Percentiles rank a stretch among this genome's conserved stretches.
phyloP scores from a whole-genome alignment of 2,797 vertebrate genomes.

The Tapirus indicus region DNA sequence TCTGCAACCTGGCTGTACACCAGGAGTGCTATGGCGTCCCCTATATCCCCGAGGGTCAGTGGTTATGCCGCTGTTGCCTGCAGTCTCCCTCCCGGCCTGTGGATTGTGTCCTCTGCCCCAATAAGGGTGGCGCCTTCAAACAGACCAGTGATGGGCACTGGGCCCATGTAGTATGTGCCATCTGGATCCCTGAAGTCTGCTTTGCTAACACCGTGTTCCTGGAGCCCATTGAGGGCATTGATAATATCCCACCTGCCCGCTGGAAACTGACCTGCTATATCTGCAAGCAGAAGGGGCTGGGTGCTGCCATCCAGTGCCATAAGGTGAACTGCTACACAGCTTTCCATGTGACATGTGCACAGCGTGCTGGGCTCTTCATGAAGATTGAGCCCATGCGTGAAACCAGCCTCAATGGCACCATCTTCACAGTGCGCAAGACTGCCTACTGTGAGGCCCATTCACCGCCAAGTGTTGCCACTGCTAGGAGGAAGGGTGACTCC shows the following conservation, averaged over 20 bases:
- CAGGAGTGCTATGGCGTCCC: conserved; percentile 99
- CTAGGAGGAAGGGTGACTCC: conserved; percentile 73
- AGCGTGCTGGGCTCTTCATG: conserved; percentile 98
- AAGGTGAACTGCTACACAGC: conserved; percentile 99
- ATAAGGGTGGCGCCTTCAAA: conserved; percentile 98
- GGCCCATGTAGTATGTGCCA: conserved; percentile 99
- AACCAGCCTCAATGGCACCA: conserved; percentile 95
- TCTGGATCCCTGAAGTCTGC: conserved; percentile 99
- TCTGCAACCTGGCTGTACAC: conserved; percentile 99
- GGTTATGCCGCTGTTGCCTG: conserved; percentile 98
- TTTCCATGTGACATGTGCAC: conserved; percentile 98
- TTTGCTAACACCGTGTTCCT: conserved; percentile 99
- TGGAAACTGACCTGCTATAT: conserved; percentile 99
- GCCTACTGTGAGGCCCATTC: conserved; percentile 97
- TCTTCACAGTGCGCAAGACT: conserved; percentile 98
- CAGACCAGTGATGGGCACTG: conserved; percentile 98
- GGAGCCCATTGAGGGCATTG: conserved; percentile 98
- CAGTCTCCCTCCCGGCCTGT: conserved; percentile 97
- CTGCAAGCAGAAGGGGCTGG: conserved; percentile 97
- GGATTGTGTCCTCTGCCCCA: conserved; percentile 98
- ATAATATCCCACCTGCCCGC: conserved; percentile 96
- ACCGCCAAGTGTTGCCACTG: conserved; percentile 88
- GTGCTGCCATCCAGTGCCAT: conserved; percentile 99
- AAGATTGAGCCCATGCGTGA: conserved; percentile 98
- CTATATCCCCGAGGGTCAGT: conserved; percentile 99